Conservation (phyloP, 1,140 invertebrate species). For the Chrysomallon squamiferum region DNA sequence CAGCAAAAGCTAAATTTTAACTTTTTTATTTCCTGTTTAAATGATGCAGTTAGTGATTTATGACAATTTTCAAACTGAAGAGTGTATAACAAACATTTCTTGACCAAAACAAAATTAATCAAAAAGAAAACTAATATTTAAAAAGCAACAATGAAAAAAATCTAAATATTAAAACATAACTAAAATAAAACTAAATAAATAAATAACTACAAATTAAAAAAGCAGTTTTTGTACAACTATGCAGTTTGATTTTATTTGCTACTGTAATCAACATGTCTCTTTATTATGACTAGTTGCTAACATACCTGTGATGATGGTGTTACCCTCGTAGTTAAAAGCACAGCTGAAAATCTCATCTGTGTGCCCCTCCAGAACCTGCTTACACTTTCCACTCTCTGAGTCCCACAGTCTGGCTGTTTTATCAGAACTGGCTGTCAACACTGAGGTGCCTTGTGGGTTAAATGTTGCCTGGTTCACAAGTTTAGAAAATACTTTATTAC, state of each 20-base stretch:
- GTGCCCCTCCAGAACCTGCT: constrained; percentile 74
- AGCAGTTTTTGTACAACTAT: background rate
- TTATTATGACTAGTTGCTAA: background rate
- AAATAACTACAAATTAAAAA: background rate
- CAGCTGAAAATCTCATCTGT: constrained; percentile 81
- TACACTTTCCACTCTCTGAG: constrained; percentile 72
- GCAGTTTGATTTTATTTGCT: background rate
- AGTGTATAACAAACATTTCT: too few species aligned
- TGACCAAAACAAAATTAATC: too few species aligned
- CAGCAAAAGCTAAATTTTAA: too few species aligned
- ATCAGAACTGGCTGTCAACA: constrained; percentile 79
- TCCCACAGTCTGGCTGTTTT: constrained; percentile 79
- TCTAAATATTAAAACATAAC: background rate
- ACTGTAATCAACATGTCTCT: background rate
- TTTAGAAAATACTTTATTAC: too few species aligned
- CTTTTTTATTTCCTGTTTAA: too few species aligned
- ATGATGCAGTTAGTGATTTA: too few species aligned
- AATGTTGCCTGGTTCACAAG: constrained; percentile 80
- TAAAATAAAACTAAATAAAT: background rate
- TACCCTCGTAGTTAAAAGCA: constrained; percentile 78
- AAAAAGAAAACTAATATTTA: background rate
- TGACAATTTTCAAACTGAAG: too few species aligned
- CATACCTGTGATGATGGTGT: constrained; percentile 75
- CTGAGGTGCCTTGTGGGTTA: constrained; percentile 75
- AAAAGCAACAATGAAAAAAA: background rate